A percentile compares a stretch with the other conserved stretches of the same genome.
Evolutionary conservation across 2,797 vertebrate genomes (phyloP).

Genomic region (Labroides dimidiatus): DNA sequence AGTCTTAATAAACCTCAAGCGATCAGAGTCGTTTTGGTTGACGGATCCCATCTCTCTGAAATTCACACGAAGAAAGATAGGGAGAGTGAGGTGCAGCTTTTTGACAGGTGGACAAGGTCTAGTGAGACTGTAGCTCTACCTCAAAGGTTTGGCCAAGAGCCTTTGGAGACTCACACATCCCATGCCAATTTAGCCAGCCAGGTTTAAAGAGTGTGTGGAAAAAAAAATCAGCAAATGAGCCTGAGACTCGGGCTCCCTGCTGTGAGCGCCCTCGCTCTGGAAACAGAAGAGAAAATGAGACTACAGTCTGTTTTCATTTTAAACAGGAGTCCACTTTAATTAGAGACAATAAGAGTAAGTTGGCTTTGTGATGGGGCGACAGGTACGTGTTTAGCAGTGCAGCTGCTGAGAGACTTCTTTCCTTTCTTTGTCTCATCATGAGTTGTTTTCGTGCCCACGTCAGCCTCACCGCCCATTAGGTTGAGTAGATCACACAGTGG

Average conservation of each 20-base stretch:
- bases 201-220: slow-evolving; percentile 42
- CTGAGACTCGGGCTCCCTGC: slow-evolving; percentile 18
- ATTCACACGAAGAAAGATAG: slow-evolving; percentile 34
- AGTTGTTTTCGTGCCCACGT: slow-evolving; percentile 43
- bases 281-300: slow-evolving; percentile 20
- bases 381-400: slow-evolving; percentile 57
- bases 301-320: slow-evolving; percentile 65
- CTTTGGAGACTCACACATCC: slow-evolving; percentile 40
- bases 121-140: slow-evolving; percentile 54
- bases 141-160: slow-evolving; percentile 61
- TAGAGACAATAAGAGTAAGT: slow-evolving; percentile 48
- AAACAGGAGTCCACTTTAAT: slow-evolving; percentile 67
- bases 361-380: slow-evolving; percentile 43
- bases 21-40: slow-evolving; percentile 55
- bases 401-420: slow-evolving; percentile 53
- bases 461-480: slow-evolving; percentile 22
- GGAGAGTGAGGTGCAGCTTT: slow-evolving; percentile 50
- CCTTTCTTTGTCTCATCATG: slow-evolving; percentile 30
- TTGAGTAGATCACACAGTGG: slow-evolving; percentile 35
- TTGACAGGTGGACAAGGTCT: slow-evolving; percentile 68
- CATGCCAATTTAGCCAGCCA: slow-evolving; percentile 62
- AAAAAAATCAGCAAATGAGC: slow-evolving; percentile 55
- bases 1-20: slow-evolving; percentile 47
- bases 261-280: slow-evolving; percentile 34
- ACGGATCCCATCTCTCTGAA: slow-evolving; percentile 58